Base-by-base conservation (phyloP, 2,888 invertebrate genomes). In the Pachycephus smyrnensis region DNA sequence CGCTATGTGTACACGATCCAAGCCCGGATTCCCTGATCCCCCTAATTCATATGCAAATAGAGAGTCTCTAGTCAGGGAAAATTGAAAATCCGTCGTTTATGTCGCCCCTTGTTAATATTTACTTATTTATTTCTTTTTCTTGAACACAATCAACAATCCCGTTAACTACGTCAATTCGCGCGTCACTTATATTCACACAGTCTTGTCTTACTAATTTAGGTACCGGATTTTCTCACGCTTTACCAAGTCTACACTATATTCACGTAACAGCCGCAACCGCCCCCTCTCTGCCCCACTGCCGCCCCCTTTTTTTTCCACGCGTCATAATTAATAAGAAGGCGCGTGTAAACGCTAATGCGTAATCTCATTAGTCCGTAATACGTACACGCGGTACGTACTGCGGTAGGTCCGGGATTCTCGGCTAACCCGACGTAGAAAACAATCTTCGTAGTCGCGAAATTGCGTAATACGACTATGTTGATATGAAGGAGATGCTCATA, bases 1-100 rank as follows among this genome's bases (percentile, higher is more conserved):
- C 83, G 84, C 36, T 76, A 30, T 35, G 84, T 85, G 85, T 86
- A 87, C 87, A 86, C 87, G 84, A 82, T 86, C 84, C 79, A 85
- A 82, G 79, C 83, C 73, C 78, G 81, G 83, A 82, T 85, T 86
- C 82, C 86, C 85, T 85, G 88, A 89, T 89, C 88, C 55, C 4
- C 23, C 87, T 88, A 87, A 90, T 90, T 90, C 90, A 88, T 88
- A 90, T 90, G 90, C 88, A 89, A 90, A 90, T 90, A 85, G 83
- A 82, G 84, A 75, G 69, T 37, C 68, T 69, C 75, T 9, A 69
- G 73, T 73, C 69, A 74, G 31, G 79, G 37, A 37, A 74, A 81
- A 80, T 73, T 75, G 76, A 74, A 71, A 35, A 78, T 55, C 12
- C 71, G 30, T 35, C 12, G 30, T n/a, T 11, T 76, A 30, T 75